phyloP scores from a whole-genome alignment of 92 coral and sea anemone species.

The Umimayanthus kanabou region DNA sequence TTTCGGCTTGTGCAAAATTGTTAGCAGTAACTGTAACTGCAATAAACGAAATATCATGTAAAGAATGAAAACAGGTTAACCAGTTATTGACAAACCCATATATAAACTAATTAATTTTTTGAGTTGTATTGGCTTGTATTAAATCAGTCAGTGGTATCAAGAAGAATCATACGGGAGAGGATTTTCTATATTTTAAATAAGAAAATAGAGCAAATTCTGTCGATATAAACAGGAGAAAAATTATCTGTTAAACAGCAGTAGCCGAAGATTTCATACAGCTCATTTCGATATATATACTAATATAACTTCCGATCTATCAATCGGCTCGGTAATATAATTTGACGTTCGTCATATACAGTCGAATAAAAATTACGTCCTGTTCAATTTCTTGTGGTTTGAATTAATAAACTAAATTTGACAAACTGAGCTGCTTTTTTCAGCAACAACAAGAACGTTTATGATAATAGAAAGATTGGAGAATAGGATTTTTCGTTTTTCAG shows the following conservation, averaged over 20 bases:
- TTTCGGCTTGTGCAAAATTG: neutral
- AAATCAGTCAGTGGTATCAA: neutral
- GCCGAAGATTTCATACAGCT: neutral
- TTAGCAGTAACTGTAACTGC: neutral
- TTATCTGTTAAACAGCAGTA: neutral
- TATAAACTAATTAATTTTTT: neutral
- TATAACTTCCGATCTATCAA: slow-evolving; percentile 18
- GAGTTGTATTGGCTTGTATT: neutral
- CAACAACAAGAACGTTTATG: neutral
- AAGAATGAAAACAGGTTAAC: neutral
- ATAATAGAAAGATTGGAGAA: neutral
- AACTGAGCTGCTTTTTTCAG: neutral
- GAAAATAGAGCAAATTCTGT: neutral
- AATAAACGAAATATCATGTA: neutral
- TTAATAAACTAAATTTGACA: neutral
- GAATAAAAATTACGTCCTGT: neutral
- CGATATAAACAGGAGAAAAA: neutral
- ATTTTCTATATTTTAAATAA: neutral
- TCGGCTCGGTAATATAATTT: neutral
- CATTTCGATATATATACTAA: neutral
- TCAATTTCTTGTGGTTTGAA: neutral
- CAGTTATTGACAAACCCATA: slow-evolving; percentile 2
- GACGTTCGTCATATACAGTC: neutral
- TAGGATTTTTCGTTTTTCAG: neutral
- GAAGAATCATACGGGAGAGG: too few relatives aligned